These are phyloP conservation scores for Steromphala cineraria DNA, from an alignment of 2,888 invertebrate species.

Conservation along the genomic window DNA sequence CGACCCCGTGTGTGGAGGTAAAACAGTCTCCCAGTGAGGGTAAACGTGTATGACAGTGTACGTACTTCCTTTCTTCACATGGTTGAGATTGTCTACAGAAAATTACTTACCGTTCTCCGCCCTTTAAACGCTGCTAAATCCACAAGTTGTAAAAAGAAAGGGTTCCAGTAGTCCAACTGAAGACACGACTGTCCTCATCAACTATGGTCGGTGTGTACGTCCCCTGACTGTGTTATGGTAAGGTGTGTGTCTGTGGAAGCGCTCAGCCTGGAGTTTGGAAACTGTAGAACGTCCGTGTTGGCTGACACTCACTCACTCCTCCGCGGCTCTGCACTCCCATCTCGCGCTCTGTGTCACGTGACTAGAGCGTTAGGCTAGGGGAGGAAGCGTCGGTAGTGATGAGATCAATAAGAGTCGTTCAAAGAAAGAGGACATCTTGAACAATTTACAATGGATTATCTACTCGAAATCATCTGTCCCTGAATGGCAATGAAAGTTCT, in stretches of 20 bases:
- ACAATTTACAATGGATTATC: slow-evolving; percentile 24
- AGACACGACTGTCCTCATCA: too few relatives aligned
- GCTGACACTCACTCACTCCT: not conserved
- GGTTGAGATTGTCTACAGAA: not conserved
- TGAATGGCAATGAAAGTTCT: not conserved
- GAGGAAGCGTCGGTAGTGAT: not conserved
- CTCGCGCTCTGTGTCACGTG: slow-evolving; percentile 12
- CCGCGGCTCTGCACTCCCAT: not conserved
- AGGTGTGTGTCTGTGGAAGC: too few relatives aligned
- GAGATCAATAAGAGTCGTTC: slow-evolving; percentile 12
- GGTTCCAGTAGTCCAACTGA: not conserved
- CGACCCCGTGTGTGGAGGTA: not conserved
- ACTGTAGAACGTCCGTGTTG: not conserved
- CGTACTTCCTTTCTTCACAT: not conserved
- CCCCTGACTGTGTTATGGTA: too few relatives aligned
- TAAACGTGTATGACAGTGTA: slow-evolving; percentile 5
- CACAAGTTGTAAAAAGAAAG: not conserved
- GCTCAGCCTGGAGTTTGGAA: not conserved
- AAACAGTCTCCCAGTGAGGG: not conserved
- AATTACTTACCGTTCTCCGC: not conserved
- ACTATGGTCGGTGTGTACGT: too few relatives aligned
- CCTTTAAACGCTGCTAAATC: not conserved
- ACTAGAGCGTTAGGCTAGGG: slow-evolving; percentile 9
- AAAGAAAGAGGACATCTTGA: slow-evolving; percentile 25
- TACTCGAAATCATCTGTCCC: slow-evolving; percentile 15